Conservation (phyloP, 2,113 vertebrate genomes). For the Eira barbara region DNA sequence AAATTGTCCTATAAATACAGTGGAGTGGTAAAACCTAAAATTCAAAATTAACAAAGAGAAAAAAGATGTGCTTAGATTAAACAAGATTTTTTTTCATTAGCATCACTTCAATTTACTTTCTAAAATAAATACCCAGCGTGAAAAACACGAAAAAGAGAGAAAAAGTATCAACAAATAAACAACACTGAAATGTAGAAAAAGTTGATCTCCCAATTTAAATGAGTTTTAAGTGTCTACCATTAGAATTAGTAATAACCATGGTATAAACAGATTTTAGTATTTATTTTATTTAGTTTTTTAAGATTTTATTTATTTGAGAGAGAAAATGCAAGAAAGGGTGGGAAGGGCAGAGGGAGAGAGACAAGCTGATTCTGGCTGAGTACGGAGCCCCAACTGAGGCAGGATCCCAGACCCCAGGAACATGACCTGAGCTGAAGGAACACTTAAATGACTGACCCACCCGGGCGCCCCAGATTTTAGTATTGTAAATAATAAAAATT, state of each 20-base stretch:
- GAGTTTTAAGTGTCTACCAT: background rate
- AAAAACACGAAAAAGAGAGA: background rate
- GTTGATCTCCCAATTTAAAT: background rate
- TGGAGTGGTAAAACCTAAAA: background rate
- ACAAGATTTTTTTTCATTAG: background rate
- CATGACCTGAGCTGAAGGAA: background rate
- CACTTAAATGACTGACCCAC: background rate
- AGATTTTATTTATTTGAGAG: background rate
- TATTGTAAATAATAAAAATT: background rate
- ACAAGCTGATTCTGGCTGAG: background rate
- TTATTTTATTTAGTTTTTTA: background rate
- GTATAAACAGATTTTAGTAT: background rate
- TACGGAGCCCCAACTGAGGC: background rate
- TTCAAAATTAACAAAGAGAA: background rate
- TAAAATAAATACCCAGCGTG: background rate
- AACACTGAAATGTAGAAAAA: background rate
- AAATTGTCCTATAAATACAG: background rate
- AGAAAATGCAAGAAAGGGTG: no score
- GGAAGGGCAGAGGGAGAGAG: no score
- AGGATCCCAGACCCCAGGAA: background rate
- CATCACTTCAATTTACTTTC: background rate
- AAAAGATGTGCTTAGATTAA: background rate
- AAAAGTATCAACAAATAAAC: background rate
- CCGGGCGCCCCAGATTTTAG: background rate
- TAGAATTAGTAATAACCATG: background rate